These are phyloP conservation scores for Burhinus oedicnemus DNA, from an alignment of 2,113 vertebrate species.

Conservation along the genomic window DNA sequence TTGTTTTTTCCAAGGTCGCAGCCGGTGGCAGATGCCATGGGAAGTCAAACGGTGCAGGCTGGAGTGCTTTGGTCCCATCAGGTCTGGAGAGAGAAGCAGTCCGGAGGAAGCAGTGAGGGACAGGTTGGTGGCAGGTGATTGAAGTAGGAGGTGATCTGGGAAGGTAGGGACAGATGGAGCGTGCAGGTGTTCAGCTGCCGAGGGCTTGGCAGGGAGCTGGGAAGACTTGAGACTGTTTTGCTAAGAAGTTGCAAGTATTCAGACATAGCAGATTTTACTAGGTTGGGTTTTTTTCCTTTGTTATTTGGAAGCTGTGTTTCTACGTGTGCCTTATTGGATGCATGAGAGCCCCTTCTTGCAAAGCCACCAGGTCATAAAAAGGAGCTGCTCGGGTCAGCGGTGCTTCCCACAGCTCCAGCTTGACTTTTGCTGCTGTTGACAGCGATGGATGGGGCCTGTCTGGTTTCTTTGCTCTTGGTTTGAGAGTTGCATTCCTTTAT, in stretches of 20 bases:
- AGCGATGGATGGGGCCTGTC: background rate
- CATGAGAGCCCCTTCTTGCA: background rate
- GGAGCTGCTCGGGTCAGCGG: background rate
- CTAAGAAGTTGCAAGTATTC: background rate
- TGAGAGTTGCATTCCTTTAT: background rate
- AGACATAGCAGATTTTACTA: background rate
- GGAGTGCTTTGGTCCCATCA: background rate
- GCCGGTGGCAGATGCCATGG: background rate
- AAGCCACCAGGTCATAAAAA: background rate
- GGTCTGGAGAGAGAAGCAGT: background rate
- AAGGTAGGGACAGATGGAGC: slow-evolving; percentile 29
- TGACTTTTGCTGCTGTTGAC: background rate
- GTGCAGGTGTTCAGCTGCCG: slow-evolving; percentile 1
- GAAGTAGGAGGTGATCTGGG: background rate
- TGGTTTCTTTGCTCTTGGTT: background rate
- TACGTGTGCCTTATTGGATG: background rate
- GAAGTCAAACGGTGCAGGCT: background rate
- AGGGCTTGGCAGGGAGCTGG: background rate
- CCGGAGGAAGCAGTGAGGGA: background rate
- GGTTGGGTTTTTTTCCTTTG: fast-evolving
- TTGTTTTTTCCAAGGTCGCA: background rate
- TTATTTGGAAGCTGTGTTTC: background rate
- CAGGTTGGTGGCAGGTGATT: background rate
- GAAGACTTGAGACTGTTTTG: background rate
- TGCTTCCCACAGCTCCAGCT: background rate